Conservation (phyloP, 1,140 invertebrate species). For the Cherax quadricarinatus region DNA sequence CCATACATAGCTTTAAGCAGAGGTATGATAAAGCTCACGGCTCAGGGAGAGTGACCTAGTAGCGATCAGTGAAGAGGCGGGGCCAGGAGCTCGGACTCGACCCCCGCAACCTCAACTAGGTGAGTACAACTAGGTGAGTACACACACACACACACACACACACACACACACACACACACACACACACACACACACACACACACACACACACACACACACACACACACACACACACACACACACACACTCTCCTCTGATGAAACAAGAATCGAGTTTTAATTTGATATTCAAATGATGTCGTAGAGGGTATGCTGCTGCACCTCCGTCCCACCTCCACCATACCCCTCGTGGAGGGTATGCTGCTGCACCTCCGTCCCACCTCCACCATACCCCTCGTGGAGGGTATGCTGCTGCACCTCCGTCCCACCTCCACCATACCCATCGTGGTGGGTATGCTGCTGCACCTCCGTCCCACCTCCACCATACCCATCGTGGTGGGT, state of each 20-base stretch:
- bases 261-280: constrained; percentile 61
- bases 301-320: neutral
- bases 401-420: neutral
- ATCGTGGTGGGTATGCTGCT: constrained; percentile 1
- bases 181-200: too few relatives aligned
- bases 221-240: neutral
- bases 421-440: neutral
- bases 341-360: constrained; percentile 11
- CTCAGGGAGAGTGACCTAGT: too few relatives aligned
- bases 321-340: neutral
- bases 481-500: constrained; percentile 16
- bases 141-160: neutral
- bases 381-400: constrained; percentile 2
- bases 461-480: neutral
- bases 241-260: constrained; percentile 49
- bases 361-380: neutral
- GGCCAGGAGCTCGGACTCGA: too few relatives aligned
- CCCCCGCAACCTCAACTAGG: too few relatives aligned
- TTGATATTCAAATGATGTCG: constrained; percentile 58
- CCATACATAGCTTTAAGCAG: too few relatives aligned
- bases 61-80: too few relatives aligned
- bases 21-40: too few relatives aligned
- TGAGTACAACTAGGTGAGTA: too few relatives aligned
- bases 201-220: neutral
- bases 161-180: too few relatives aligned